These are phyloP conservation scores for Ormia ochracea DNA, from an alignment of 2,888 invertebrate species.

Conservation along the genomic window DNA sequence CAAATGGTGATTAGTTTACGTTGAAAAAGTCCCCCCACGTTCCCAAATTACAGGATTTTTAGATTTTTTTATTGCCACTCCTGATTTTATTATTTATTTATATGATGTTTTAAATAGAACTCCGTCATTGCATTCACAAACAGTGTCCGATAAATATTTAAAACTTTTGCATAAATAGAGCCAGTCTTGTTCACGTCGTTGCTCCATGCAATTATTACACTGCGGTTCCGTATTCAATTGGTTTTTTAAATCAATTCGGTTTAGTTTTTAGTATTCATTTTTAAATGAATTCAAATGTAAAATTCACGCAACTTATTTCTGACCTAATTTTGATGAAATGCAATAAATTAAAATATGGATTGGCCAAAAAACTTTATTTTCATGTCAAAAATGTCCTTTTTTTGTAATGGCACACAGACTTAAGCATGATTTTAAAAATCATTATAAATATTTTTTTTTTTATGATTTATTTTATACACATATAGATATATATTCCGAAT, in stretches of 20 bases:
- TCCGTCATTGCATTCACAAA: neutral
- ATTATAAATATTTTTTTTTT: too few species aligned
- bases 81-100: too few species aligned
- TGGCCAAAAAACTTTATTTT: neutral
- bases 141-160: neutral
- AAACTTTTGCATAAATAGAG: neutral
- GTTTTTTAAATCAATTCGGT: neutral
- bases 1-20: too few species aligned
- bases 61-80: too few species aligned
- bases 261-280: slow-evolving; percentile 44
- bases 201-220: slow-evolving; percentile 2
- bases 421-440: neutral
- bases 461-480: too few species aligned
- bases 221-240: slow-evolving; percentile 3
- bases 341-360: neutral
- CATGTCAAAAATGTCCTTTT: neutral
- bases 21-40: too few species aligned
- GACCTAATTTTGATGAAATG: slow-evolving; percentile 25
- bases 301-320: slow-evolving; percentile 26
- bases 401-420: too few species aligned
- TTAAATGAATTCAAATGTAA: slow-evolving; percentile 29
- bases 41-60: too few species aligned
- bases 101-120: neutral
- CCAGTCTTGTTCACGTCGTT: neutral
- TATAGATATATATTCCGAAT: too few species aligned